A percentile compares a stretch with the other conserved stretches of the same genome.
phyloP scores from a whole-genome alignment of 1,140 invertebrate genomes.

The Proales similis region DNA sequence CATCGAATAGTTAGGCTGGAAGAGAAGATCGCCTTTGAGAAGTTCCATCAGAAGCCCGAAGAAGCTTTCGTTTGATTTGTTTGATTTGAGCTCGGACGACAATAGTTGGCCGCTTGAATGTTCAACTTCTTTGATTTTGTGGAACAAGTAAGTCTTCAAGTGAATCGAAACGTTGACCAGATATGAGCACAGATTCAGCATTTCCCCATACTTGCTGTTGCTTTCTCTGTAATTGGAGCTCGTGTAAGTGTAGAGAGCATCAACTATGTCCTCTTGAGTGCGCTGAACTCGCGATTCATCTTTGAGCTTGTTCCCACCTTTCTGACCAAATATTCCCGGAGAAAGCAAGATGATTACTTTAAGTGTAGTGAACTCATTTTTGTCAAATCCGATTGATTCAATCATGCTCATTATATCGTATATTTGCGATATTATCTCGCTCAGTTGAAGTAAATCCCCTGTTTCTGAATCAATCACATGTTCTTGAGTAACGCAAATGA shows the following conservation, averaged over 20 bases:
- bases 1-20: slow-evolving; percentile 30
- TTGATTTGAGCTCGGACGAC: slow-evolving; percentile 77
- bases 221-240: slow-evolving; percentile 79
- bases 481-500: slow-evolving; percentile 60
- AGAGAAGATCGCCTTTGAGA: slow-evolving; percentile 59
- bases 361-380: slow-evolving; percentile 91
- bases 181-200: slow-evolving; percentile 82
- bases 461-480: slow-evolving; percentile 63
- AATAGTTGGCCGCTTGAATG: slow-evolving; percentile 62
- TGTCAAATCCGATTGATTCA: slow-evolving; percentile 84
- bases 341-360: slow-evolving; percentile 84
- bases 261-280: slow-evolving; percentile 83
- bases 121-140: slow-evolving; percentile 40
- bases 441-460: slow-evolving; percentile 50
- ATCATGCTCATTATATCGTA: slow-evolving; percentile 86
- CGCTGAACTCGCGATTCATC: slow-evolving; percentile 82
- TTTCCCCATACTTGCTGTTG: slow-evolving; percentile 86
- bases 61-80: slow-evolving; percentile 70
- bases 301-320: slow-evolving; percentile 77
- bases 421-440: slow-evolving; percentile 43
- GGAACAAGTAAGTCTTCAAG: slow-evolving; percentile 67
- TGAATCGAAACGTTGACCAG: slow-evolving; percentile 82
- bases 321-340: slow-evolving; percentile 62
- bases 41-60: slow-evolving; percentile 92
- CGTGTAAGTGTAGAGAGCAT: slow-evolving; percentile 83